Evolutionary conservation across 2,113 vertebrate species (phyloP).

Genomic region (Acrocephalus arundinaceus): DNA sequence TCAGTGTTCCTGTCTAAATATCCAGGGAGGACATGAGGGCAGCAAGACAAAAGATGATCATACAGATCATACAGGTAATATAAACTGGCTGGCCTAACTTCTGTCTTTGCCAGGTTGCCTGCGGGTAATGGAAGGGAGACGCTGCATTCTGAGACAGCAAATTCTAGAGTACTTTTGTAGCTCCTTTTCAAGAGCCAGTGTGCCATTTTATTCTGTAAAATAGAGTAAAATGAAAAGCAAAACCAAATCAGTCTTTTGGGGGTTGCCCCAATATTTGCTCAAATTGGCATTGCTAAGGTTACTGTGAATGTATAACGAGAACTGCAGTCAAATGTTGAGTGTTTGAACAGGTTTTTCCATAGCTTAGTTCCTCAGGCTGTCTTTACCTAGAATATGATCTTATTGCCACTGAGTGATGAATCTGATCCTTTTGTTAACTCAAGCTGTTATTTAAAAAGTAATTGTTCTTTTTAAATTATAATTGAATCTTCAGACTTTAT

Average conservation of each 20-base stretch:
- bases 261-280: neutral
- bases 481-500: neutral
- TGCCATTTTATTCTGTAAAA: neutral
- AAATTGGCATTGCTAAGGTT: neutral
- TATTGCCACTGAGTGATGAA: neutral
- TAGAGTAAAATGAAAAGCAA: neutral
- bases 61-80: neutral
- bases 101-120: neutral
- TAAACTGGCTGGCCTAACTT: neutral
- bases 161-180: neutral
- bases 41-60: neutral
- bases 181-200: neutral
- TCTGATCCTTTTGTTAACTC: neutral
- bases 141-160: neutral
- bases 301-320: neutral
- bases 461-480: slow-evolving; percentile 23
- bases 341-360: neutral
- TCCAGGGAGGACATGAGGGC: neutral
- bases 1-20: neutral
- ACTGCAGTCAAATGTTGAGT: neutral
- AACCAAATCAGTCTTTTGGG: neutral
- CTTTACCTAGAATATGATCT: neutral
- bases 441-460: neutral
- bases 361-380: neutral
- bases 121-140: neutral